Conservation (phyloP, 2,888 invertebrate genomes). For the Drosophila pseudotakahashii region DNA sequence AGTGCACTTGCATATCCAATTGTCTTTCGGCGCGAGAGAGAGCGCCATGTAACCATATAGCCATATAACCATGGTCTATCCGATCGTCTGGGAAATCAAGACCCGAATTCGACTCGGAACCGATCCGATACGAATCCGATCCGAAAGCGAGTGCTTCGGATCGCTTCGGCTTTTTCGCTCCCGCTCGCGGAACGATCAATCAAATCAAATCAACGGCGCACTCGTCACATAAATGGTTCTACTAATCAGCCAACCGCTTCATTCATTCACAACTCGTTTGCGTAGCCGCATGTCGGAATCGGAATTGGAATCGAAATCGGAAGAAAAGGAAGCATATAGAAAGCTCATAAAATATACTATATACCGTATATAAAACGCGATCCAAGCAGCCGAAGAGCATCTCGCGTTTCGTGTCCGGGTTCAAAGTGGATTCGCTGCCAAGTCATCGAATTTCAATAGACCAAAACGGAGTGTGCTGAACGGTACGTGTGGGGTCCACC, state of each 20-base stretch:
- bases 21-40: slow-evolving; percentile 45
- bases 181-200: slow-evolving; percentile 61
- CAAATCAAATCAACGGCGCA: slow-evolving; percentile 60
- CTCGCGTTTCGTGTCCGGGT: slow-evolving; percentile 68
- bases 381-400: slow-evolving; percentile 17
- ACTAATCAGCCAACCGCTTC: slow-evolving; percentile 62
- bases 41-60: slow-evolving; percentile 18
- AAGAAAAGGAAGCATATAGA: slow-evolving; percentile 11
- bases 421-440: slow-evolving; percentile 43
- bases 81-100: slow-evolving; percentile 16
- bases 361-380: not conserved
- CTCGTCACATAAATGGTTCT: slow-evolving; percentile 67
- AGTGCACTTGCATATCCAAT: slow-evolving; percentile 67
- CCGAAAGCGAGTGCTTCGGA: not conserved
- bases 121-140: slow-evolving; percentile 2
- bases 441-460: slow-evolving; percentile 32
- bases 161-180: slow-evolving; percentile 4
- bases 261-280: slow-evolving; percentile 79
- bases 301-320: too few species aligned
- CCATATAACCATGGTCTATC: slow-evolving; percentile 1
- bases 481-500: slow-evolving; percentile 46
- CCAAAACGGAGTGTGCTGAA: slow-evolving; percentile 13
- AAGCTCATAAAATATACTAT: slow-evolving; percentile 1
- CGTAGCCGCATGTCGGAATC: slow-evolving; percentile 48
- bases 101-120: not conserved